Conservation (phyloP, 92 coral and sea anemone genomes). For the Hydrozoanthus gracilis region DNA sequence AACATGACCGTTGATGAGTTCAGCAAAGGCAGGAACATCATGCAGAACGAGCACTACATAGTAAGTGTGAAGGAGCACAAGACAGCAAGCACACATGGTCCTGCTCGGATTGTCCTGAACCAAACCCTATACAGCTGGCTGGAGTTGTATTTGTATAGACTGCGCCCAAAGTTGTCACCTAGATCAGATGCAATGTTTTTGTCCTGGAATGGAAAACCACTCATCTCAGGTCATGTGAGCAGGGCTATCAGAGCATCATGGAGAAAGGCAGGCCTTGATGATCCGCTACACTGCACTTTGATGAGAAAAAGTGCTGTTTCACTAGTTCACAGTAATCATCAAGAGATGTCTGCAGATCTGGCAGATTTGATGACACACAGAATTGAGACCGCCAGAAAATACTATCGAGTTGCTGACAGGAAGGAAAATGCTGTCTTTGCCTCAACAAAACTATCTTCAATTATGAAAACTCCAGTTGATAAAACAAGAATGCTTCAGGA, state of each 20-base stretch:
- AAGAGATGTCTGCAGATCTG: slow-evolving; percentile 43
- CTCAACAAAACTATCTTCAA: not conserved
- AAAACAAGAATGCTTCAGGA: not conserved
- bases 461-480: slow-evolving; percentile 1
- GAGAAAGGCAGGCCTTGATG: slow-evolving; percentile 38
- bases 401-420: slow-evolving; percentile 29
- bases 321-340: slow-evolving; percentile 29
- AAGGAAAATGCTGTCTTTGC: slow-evolving; percentile 21
- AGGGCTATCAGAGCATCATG: slow-evolving; percentile 49
- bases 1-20: slow-evolving; percentile 27
- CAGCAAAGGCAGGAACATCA: slow-evolving; percentile 22
- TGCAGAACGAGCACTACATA: not conserved
- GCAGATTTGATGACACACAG: slow-evolving; percentile 60
- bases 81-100: slow-evolving; percentile 18
- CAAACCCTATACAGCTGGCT: slow-evolving; percentile 28
- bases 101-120: slow-evolving; percentile 24
- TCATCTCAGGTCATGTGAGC: slow-evolving; percentile 51
- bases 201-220: slow-evolving; percentile 51
- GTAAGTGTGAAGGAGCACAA: slow-evolving; percentile 28
- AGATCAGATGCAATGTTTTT: slow-evolving; percentile 26
- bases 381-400: slow-evolving; percentile 37
- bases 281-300: slow-evolving; percentile 36
- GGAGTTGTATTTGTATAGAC: slow-evolving; percentile 5
- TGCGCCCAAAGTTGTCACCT: slow-evolving; percentile 13
- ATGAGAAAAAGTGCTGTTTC: slow-evolving; percentile 50